Conservation (phyloP, 2,113 vertebrate species). For the Ifrita kowaldi region DNA sequence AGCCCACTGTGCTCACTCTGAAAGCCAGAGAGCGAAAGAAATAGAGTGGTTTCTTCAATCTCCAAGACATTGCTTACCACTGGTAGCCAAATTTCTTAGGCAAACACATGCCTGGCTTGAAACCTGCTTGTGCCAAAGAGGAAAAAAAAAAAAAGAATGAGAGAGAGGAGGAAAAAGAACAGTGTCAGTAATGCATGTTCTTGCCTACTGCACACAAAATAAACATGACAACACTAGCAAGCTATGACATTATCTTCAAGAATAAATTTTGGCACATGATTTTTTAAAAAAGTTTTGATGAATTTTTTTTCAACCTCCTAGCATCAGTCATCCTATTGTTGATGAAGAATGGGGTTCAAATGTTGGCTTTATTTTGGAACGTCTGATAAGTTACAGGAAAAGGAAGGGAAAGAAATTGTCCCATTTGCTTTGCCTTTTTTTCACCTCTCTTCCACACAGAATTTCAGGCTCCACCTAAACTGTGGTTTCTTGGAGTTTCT, state of each 20-base stretch:
- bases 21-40: not conserved
- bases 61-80: constrained; percentile 66
- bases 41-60: not conserved
- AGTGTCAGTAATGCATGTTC: not conserved
- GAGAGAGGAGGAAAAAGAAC: not conserved
- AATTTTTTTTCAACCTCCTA: not conserved
- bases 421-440: not conserved
- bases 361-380: not conserved
- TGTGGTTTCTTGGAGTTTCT: not conserved
- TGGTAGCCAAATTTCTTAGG: constrained; percentile 74
- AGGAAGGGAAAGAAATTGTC: not conserved
- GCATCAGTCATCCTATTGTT: not conserved
- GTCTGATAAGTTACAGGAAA: not conserved
- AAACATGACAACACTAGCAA: not conserved
- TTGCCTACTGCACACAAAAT: not conserved
- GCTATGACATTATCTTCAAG: not conserved
- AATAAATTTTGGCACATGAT: not conserved
- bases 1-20: not conserved
- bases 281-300: not conserved
- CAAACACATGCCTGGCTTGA: constrained; percentile 80
- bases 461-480: not conserved
- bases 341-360: not conserved
- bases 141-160: not conserved
- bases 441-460: not conserved
- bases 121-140: constrained; percentile 66